phyloP scores from a whole-genome alignment of 2,797 vertebrate genomes.

The Xenops minutus region DNA sequence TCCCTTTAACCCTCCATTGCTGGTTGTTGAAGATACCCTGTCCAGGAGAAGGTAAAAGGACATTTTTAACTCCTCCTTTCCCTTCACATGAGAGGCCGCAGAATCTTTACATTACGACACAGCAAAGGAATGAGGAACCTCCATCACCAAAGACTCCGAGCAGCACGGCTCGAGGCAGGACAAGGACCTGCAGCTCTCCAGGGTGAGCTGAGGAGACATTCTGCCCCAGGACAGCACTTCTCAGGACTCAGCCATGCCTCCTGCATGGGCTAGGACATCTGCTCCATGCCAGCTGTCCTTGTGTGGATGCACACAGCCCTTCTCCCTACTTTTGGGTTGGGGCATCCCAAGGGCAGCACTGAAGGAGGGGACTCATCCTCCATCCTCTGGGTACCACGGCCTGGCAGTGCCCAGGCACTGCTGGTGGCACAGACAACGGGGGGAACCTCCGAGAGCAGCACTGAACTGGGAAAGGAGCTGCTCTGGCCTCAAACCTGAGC shows the following conservation, averaged over 20 bases:
- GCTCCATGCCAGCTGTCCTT: not conserved
- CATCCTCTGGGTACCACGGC: accelerated
- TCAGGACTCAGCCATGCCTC: not conserved
- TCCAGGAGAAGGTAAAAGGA: not conserved
- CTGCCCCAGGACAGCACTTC: not conserved
- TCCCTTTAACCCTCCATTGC: not conserved
- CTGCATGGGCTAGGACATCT: not conserved
- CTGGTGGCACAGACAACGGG: not conserved
- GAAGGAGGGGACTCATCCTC: not conserved
- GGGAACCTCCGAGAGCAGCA: not conserved
- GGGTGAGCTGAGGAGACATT: not conserved
- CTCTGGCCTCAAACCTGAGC: not conserved
- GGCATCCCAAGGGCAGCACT: not conserved
- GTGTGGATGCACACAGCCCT: not conserved
- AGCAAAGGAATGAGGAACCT: not conserved
- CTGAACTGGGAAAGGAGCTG: not conserved
- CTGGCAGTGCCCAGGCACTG: not conserved
- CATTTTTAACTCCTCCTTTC: not conserved
- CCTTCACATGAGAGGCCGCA: not conserved
- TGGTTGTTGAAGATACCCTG: not conserved
- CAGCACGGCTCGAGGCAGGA: not conserved
- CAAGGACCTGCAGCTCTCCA: not conserved
- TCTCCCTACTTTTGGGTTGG: not conserved
- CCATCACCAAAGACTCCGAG: no score
- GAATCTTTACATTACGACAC: not conserved